Conservation (phyloP, 1,140 invertebrate genomes). For the Drosophila orena region DNA sequence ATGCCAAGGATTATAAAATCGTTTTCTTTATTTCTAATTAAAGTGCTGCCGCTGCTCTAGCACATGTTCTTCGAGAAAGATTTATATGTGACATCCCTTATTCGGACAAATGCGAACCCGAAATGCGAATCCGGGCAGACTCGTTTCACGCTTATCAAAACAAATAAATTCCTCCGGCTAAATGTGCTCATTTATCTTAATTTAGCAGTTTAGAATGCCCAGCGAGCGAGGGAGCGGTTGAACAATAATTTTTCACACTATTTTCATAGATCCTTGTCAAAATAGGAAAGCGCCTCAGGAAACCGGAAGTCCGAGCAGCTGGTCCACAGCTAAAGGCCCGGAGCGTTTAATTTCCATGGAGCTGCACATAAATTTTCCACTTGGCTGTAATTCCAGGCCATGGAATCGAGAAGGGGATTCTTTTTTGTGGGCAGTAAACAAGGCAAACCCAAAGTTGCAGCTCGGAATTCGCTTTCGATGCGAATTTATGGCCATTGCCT, state of each 20-base stretch:
- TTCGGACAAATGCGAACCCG: neutral
- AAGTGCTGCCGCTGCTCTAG: neutral
- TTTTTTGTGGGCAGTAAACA: slow-evolving; percentile 59
- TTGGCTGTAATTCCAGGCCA: slow-evolving; percentile 57
- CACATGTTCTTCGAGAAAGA: slow-evolving; percentile 1
- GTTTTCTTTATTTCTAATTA: slow-evolving; percentile 7
- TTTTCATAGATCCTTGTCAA: slow-evolving; percentile 58
- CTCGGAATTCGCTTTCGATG: slow-evolving; percentile 59
- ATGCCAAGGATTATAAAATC: neutral
- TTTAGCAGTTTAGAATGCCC: slow-evolving; percentile 50
- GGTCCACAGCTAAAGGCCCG: slow-evolving; percentile 19
- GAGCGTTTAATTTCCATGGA: slow-evolving; percentile 70
- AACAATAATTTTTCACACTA: slow-evolving; percentile 70
- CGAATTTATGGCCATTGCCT: slow-evolving; percentile 70
- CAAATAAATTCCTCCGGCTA: slow-evolving; percentile 66
- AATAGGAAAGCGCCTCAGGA: slow-evolving; percentile 32
- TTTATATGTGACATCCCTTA: slow-evolving; percentile 14
- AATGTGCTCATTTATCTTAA: slow-evolving; percentile 73
- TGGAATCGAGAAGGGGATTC: slow-evolving; percentile 7
- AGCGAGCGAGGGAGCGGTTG: neutral
- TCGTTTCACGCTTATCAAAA: slow-evolving; percentile 52
- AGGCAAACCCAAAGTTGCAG: slow-evolving; percentile 63
- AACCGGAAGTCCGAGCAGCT: slow-evolving; percentile 59
- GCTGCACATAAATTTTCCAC: slow-evolving; percentile 67
- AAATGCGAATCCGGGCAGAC: slow-evolving; percentile 18